Evolutionary conservation across 2,797 vertebrate species (phyloP).

Genomic region (Epinephelus coioides): DNA sequence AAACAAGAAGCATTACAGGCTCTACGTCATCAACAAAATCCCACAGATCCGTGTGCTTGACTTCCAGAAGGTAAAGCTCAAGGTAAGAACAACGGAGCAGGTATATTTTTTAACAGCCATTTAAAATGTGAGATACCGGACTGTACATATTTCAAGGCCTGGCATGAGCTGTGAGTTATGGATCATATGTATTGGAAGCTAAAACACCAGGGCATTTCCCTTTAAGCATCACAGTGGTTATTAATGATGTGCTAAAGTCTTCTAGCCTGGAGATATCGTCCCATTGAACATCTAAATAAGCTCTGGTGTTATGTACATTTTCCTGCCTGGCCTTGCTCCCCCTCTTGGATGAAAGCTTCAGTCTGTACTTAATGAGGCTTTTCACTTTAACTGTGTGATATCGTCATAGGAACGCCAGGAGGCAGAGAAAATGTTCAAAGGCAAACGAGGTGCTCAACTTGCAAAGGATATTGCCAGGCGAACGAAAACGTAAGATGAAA

Average conservation of each 20-base stretch:
- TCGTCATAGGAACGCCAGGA: conserved; percentile 98
- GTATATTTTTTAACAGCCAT: background rate
- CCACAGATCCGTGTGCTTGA: conserved; percentile 97
- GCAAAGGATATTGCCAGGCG: conserved; percentile 99
- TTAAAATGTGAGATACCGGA: background rate
- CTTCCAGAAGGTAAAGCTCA: conserved; percentile 97
- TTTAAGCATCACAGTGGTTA: background rate
- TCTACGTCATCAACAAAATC: conserved; percentile 95
- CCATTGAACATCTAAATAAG: background rate
- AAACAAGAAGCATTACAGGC: conserved; percentile 98
- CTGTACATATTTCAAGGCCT: background rate
- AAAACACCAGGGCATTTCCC: background rate
- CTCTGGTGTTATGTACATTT: conserved; percentile 4
- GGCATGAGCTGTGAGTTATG: background rate
- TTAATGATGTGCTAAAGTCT: background rate
- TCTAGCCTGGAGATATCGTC: background rate
- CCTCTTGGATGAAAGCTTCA: conserved; percentile 7
- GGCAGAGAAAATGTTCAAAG: conserved; percentile 99
- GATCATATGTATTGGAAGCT: background rate
- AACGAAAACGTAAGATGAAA: conserved; percentile 98
- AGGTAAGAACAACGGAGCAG: conserved; percentile 84
- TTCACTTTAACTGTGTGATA: conserved; percentile 91
- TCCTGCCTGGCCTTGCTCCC: background rate
- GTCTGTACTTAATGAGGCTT: conserved; percentile 23
- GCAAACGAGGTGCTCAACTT: conserved; percentile 99